phyloP scores from a whole-genome alignment of 1,140 invertebrate species.

The Ooceraea biroi region DNA sequence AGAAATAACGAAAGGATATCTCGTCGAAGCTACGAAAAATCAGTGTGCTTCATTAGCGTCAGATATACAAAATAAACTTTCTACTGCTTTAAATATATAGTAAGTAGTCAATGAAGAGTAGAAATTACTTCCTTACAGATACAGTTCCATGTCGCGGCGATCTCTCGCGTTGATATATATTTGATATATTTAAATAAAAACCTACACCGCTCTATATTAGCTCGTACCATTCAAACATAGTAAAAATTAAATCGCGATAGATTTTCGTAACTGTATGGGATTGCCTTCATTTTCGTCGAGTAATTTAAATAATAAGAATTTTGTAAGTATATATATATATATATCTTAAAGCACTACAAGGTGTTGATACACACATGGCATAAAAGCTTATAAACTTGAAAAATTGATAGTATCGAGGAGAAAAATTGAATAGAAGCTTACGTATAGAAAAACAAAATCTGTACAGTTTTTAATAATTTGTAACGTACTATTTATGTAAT shows the following conservation, averaged over 20 bases:
- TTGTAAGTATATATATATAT: neutral
- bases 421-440: neutral
- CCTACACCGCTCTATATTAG: neutral
- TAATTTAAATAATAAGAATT: neutral
- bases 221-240: conserved; percentile 2
- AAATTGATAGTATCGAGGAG: neutral
- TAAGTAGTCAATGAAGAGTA: neutral
- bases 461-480: conserved; percentile 45
- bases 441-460: conserved; percentile 2
- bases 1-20: conserved; percentile 16
- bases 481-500: conserved; percentile 50
- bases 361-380: neutral
- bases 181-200: conserved; percentile 31
- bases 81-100: neutral
- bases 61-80: conserved; percentile 7
- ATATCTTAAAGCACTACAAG: conserved; percentile 1
- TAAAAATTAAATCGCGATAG: neutral
- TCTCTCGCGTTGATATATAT: neutral
- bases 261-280: neutral
- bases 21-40: neutral
- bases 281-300: neutral
- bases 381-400: conserved; percentile 1
- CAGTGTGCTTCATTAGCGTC: conserved; percentile 9
- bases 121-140: neutral
- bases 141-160: neutral